These are phyloP conservation scores for Bimastos eiseni DNA, from an alignment of 2,888 invertebrate species.

Conservation along the genomic window DNA sequence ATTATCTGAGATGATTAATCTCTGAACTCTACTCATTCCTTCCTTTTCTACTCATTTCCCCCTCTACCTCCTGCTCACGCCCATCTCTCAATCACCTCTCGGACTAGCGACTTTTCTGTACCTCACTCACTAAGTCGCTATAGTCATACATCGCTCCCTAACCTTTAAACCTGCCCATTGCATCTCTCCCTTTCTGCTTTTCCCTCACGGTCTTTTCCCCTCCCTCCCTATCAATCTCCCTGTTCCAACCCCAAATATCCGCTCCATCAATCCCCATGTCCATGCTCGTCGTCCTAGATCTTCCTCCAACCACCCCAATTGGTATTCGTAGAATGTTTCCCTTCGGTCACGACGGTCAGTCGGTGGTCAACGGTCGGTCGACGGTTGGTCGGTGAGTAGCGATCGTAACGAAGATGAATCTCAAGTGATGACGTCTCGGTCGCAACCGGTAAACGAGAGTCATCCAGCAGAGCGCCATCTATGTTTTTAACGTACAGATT, in stretches of 20 bases:
- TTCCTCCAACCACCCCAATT: background rate
- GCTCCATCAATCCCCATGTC: background rate
- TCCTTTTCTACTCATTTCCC: no score
- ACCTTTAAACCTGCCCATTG: no score
- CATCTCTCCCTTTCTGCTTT: background rate
- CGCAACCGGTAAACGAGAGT: background rate
- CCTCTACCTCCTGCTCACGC: no score
- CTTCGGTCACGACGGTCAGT: background rate
- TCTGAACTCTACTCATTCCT: no score
- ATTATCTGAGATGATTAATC: no score
- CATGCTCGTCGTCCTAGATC: background rate
- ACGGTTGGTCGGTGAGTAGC: background rate
- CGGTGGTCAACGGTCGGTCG: background rate
- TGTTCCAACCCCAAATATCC: background rate
- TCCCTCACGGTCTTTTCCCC: background rate
- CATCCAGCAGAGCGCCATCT: background rate
- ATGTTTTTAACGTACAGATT: background rate
- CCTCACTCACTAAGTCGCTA: no score
- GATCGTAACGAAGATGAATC: slow-evolving; percentile 13
- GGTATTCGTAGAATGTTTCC: background rate
- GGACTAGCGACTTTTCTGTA: no score
- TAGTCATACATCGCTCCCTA: no score
- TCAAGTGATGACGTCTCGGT: background rate
- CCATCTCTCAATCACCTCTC: no score
- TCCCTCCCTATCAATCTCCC: background rate